phyloP scores from a whole-genome alignment of 2,113 vertebrate genomes.

The Empidonax traillii region DNA sequence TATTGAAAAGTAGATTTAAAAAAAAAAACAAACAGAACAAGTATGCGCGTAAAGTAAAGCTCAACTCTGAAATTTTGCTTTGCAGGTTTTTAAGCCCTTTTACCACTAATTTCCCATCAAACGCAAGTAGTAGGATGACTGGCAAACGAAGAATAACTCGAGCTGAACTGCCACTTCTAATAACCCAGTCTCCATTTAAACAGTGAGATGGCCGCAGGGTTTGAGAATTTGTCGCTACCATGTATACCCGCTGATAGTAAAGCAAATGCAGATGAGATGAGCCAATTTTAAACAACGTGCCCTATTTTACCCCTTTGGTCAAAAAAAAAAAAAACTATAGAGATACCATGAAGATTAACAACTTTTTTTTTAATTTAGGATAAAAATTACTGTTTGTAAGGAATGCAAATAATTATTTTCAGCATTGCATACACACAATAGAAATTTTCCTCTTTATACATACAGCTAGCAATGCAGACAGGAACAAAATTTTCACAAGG shows the following conservation, averaged over 20 bases:
- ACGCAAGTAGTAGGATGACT: not conserved
- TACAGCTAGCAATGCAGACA: not conserved
- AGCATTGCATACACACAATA: accelerated
- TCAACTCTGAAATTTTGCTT: not conserved
- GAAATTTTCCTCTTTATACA: not conserved
- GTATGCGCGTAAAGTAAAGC: not conserved
- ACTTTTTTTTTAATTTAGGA: not conserved
- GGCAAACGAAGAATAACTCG: slow-evolving; percentile 22
- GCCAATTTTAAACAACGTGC: not conserved
- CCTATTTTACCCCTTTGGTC: not conserved
- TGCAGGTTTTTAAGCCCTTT: not conserved
- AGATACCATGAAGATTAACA: not conserved
- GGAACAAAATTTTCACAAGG: not conserved
- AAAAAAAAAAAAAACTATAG: not conserved
- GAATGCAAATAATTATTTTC: not conserved
- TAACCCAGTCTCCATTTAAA: slow-evolving; percentile 44
- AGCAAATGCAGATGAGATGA: slow-evolving; percentile 10
- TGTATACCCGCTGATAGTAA: not conserved
- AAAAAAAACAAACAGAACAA: not conserved
- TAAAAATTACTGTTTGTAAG: not conserved
- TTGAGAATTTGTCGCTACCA: slow-evolving; percentile 38
- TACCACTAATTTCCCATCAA: slow-evolving; percentile 2
- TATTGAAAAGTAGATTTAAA: not conserved
- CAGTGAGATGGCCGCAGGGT: not conserved
- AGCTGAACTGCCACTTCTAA: slow-evolving; percentile 52